Percentiles rank a stretch among this genome's conserved stretches.
phyloP scores from a whole-genome alignment of 2,888 invertebrate species.

The Campopleginae sp. region DNA sequence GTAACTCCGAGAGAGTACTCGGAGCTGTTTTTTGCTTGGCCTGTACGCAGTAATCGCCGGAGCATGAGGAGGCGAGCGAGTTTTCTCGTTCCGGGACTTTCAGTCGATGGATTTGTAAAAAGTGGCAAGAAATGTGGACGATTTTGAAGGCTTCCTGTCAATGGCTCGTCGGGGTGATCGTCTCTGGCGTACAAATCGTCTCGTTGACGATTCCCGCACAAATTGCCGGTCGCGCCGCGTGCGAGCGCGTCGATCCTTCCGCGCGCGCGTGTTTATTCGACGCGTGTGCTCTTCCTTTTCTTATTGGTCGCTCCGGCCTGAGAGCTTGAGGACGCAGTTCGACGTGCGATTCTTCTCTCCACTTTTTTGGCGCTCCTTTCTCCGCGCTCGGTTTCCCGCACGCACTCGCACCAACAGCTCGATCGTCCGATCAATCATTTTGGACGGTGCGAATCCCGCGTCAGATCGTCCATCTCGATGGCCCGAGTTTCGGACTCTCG shows the following conservation, averaged over 20 bases:
- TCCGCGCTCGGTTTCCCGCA: slow-evolving; percentile 44
- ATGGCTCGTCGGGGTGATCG: slow-evolving; percentile 9
- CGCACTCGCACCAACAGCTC: slow-evolving; percentile 67
- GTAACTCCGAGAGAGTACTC: slow-evolving; percentile 31
- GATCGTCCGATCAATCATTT: slow-evolving; percentile 64
- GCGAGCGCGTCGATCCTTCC: background rate
- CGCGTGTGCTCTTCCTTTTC: slow-evolving; percentile 46
- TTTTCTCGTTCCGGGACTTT: slow-evolving; percentile 41
- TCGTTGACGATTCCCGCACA: slow-evolving; percentile 53
- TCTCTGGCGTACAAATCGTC: slow-evolving; percentile 40
- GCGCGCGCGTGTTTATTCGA: slow-evolving; percentile 32
- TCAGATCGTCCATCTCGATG: slow-evolving; percentile 37
- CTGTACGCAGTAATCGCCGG: slow-evolving; percentile 60
- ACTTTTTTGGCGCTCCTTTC: slow-evolving; percentile 8
- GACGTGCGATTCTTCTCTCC: background rate
- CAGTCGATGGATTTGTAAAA: background rate
- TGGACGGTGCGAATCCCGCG: slow-evolving; percentile 39
- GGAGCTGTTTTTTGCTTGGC: slow-evolving; percentile 47
- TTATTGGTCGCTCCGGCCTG: background rate
- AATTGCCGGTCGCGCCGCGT: slow-evolving; percentile 39
- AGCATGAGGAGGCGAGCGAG: slow-evolving; percentile 46
- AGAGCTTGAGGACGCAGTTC: slow-evolving; percentile 1
- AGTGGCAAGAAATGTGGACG: slow-evolving; percentile 9
- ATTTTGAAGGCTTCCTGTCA: slow-evolving; percentile 19
- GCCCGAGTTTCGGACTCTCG: slow-evolving; percentile 49